These are phyloP conservation scores for Drepanosiphum platanoidis DNA, from an alignment of 2,888 invertebrate species.

Conservation along the genomic window DNA sequence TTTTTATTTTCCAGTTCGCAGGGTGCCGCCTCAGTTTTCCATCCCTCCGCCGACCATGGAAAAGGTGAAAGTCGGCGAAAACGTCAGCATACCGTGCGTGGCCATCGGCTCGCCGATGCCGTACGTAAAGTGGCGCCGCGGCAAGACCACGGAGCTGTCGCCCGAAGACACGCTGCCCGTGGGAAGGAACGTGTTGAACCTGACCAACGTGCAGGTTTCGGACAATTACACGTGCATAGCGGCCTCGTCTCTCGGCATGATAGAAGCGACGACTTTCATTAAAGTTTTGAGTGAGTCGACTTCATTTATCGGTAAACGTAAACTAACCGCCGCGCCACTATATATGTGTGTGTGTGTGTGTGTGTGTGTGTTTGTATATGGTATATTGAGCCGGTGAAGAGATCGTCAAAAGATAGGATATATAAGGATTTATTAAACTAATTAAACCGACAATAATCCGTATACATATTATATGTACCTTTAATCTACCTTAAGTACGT, in stretches of 20 bases:
- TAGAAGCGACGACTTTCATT: constrained; percentile 87
- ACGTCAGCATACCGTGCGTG: constrained; percentile 93
- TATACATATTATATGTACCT: background rate
- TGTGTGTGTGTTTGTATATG: too few species aligned
- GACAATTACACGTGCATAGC: constrained; percentile 98
- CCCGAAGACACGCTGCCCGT: constrained; percentile 88
- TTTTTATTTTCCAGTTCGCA: constrained; percentile 77
- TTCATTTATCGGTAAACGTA: constrained; percentile 22
- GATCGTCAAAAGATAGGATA: constrained; percentile 13
- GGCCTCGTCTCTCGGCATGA: constrained; percentile 90
- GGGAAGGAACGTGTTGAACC: constrained; percentile 85
- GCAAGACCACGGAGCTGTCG: constrained; percentile 82
- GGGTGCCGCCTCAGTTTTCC: constrained; percentile 95
- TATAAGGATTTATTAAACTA: constrained; percentile 42
- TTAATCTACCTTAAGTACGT: constrained; percentile 44
- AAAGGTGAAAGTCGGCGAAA: constrained; percentile 91
- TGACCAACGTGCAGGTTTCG: constrained; percentile 88
- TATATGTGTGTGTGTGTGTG: too few species aligned
- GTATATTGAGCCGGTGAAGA: background rate
- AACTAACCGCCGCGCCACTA: background rate
- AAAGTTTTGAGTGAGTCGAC: constrained; percentile 90
- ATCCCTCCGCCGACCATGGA: constrained; percentile 85
- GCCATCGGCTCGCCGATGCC: constrained; percentile 99
- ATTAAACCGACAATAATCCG: background rate
- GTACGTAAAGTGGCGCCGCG: constrained; percentile 91